These are phyloP conservation scores for Prosapia bicincta DNA, from an alignment of 2,888 invertebrate species.

Conservation along the genomic window DNA sequence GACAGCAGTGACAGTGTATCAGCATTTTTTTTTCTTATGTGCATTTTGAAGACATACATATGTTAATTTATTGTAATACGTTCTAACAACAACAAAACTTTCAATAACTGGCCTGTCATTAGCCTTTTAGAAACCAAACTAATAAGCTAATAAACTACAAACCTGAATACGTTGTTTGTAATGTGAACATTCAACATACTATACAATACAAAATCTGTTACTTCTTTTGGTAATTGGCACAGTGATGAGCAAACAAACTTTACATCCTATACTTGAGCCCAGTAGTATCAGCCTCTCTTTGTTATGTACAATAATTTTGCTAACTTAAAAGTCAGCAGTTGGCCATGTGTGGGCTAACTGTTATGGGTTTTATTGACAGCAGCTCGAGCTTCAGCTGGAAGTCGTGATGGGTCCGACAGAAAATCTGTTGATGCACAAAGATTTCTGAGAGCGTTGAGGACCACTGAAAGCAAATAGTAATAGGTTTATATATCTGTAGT, in stretches of 20 bases:
- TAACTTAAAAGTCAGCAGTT: background rate
- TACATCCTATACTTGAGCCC: background rate
- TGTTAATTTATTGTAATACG: too few relatives aligned
- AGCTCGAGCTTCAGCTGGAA: slow-evolving; percentile 85
- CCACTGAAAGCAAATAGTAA: slow-evolving; percentile 67
- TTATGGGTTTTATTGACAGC: slow-evolving; percentile 52
- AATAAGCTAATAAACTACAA: too few relatives aligned
- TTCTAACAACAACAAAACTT: too few relatives aligned
- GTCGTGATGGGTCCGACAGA: slow-evolving; percentile 78
- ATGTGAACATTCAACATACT: too few relatives aligned
- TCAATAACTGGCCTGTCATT: too few relatives aligned
- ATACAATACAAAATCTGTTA: too few relatives aligned
- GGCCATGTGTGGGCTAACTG: background rate
- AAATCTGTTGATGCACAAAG: slow-evolving; percentile 92
- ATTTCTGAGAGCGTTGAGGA: slow-evolving; percentile 84
- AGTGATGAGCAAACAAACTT: background rate
- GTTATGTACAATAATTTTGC: background rate
- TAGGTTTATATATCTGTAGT: too few relatives aligned
- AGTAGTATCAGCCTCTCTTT: background rate
- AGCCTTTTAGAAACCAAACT: too few relatives aligned
- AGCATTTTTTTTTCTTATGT: too few relatives aligned
- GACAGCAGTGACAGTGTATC: too few relatives aligned
- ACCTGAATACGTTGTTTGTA: too few relatives aligned
- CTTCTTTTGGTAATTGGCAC: background rate
- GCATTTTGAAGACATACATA: too few relatives aligned